phyloP scores from a whole-genome alignment of 2,797 vertebrate genomes.

The Glossophaga mutica region DNA sequence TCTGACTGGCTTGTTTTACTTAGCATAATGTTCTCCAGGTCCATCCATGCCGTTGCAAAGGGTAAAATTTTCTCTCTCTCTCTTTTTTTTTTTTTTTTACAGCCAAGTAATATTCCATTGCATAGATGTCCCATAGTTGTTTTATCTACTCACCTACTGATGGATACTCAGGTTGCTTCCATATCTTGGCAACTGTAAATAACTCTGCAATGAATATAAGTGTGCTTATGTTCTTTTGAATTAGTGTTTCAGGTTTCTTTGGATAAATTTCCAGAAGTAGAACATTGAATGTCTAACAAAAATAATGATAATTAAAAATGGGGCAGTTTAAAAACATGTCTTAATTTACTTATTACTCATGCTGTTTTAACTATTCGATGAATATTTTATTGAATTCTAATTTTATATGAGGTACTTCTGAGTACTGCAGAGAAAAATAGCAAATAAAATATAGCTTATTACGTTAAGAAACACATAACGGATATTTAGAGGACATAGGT shows the following conservation, averaged over 20 bases:
- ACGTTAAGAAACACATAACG: not conserved
- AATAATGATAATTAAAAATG: not conserved
- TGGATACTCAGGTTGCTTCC: not conserved
- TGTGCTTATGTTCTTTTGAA: not conserved
- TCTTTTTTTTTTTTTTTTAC: not conserved
- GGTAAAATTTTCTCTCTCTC: not conserved
- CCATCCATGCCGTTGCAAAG: not conserved
- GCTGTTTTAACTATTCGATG: not conserved
- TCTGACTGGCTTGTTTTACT: not conserved
- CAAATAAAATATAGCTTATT: not conserved
- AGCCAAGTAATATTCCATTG: not conserved
- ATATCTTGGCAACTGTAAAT: not conserved
- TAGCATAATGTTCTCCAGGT: not conserved
- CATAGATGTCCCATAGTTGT: not conserved
- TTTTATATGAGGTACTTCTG: not conserved
- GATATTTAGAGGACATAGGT: not conserved
- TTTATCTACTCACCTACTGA: not conserved
- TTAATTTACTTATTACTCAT: not conserved
- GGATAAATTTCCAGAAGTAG: not conserved
- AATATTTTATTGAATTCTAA: not conserved
- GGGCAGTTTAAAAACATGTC: not conserved
- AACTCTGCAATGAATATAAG: not conserved
- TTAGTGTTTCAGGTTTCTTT: not conserved
- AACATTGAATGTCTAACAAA: not conserved
- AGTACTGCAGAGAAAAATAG: not conserved